Conservation (phyloP, 35 echinoderm and acorn worm species). For the Strongylocentrotus purpuratus region DNA sequence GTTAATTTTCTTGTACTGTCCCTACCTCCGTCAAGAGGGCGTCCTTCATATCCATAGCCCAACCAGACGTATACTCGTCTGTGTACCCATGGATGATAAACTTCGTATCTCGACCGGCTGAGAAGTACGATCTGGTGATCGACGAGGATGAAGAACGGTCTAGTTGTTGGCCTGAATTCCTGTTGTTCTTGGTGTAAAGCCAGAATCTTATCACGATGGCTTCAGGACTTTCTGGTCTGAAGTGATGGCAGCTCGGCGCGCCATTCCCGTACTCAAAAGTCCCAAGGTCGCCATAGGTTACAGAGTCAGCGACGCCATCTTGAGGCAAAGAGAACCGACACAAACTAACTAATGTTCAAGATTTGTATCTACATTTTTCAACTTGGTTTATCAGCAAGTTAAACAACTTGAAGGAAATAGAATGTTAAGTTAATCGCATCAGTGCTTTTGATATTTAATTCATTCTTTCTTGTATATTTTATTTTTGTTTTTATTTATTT, state of each 20-base stretch:
- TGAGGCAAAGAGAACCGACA: background rate
- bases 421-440: no score
- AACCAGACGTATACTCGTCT: background rate
- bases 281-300: slow-evolving; percentile 1
- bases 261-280: background rate
- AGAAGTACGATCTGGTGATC: slow-evolving; percentile 37
- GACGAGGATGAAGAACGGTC: background rate
- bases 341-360: no score
- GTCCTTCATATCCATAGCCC: background rate
- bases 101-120: background rate
- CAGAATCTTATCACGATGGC: background rate
- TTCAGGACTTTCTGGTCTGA: background rate
- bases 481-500: no score
- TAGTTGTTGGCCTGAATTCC: slow-evolving; percentile 3
- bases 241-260: slow-evolving; percentile 12
- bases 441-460: no score
- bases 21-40: slow-evolving; percentile 6
- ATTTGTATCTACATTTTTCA: no score
- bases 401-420: no score
- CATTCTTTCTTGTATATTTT: no score
- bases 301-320: slow-evolving; percentile 11
- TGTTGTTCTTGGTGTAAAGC: slow-evolving; percentile 35
- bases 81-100: slow-evolving; percentile 35
- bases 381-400: no score
- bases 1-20: no score